These are phyloP conservation scores for Pristionchus fissidentatus DNA, from an alignment of 2,888 invertebrate genomes.

Conservation along the genomic window DNA sequence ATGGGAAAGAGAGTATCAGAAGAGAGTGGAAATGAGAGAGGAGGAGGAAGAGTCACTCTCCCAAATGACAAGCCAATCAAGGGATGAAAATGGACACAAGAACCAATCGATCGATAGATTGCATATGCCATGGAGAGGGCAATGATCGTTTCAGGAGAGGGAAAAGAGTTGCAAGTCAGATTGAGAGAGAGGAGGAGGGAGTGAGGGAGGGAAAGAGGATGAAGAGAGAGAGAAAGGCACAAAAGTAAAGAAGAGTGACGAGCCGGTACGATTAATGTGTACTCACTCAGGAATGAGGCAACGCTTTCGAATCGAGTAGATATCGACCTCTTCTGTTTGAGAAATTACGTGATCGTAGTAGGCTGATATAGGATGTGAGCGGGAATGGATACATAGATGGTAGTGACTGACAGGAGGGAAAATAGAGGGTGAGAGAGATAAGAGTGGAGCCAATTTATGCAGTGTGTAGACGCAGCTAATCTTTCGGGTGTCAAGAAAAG, in stretches of 20 bases:
- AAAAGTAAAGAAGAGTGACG: constrained; percentile 4
- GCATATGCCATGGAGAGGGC: not conserved
- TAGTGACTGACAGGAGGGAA: not conserved
- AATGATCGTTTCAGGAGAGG: constrained; percentile 28
- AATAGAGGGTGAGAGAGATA: not conserved
- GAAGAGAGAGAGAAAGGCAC: not conserved
- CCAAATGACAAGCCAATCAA: constrained; percentile 26
- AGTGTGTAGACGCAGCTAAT: constrained; percentile 21
- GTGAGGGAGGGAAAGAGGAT: constrained; percentile 1
- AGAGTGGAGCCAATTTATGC: constrained; percentile 28
- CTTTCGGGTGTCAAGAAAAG: constrained; percentile 1
- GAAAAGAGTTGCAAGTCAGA: constrained; percentile 13
- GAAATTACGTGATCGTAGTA: constrained; percentile 2
- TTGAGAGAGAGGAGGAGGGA: not conserved
- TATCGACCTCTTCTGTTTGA: constrained; percentile 24
- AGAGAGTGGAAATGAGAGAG: constrained; percentile 12
- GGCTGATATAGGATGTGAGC: no score
- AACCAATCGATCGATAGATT: constrained; percentile 1
- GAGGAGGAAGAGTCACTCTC: constrained; percentile 15
- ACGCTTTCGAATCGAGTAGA: not conserved
- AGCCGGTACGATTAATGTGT: constrained; percentile 37
- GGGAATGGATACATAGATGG: not conserved
- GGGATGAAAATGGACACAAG: constrained; percentile 11
- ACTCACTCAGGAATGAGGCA: constrained; percentile 18
- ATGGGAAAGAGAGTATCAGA: constrained; percentile 25